Conservation (phyloP, 2,797 vertebrate species). For the Taeniopygia guttata region DNA sequence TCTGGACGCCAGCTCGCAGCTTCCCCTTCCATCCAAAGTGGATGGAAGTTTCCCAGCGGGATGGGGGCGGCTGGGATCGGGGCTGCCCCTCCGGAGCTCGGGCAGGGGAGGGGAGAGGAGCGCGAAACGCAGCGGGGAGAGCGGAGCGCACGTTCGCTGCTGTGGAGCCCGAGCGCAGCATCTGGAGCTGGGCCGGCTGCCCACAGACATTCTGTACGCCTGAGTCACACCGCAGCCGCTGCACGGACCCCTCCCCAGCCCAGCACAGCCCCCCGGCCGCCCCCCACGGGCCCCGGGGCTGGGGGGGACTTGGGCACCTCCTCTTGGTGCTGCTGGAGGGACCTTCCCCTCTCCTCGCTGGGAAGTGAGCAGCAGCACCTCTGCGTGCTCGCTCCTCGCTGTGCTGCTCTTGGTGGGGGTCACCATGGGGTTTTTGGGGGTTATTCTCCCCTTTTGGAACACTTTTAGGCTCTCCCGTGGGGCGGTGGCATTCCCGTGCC, state of each 20-base stretch:
- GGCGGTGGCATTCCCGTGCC: neutral
- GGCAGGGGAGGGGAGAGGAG: neutral
- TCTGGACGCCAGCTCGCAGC: neutral
- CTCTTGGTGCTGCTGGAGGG: neutral
- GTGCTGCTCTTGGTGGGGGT: neutral
- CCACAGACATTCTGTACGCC: slow-evolving; percentile 62
- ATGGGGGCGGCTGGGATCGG: neutral
- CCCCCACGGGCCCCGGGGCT: rapidly evolving
- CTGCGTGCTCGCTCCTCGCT: rapidly evolving
- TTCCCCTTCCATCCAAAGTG: neutral
- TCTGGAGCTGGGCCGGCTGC: slow-evolving; percentile 65
- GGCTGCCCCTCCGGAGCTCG: neutral
- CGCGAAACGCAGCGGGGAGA: neutral
- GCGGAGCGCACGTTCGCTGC: neutral
- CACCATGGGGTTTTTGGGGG: rapidly evolving
- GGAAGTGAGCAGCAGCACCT: neutral
- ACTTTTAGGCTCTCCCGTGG: neutral
- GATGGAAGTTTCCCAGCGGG: neutral
- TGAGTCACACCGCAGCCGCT: slow-evolving; percentile 45
- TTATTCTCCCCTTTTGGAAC: neutral
- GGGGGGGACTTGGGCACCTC: rapidly evolving
- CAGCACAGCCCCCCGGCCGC: neutral
- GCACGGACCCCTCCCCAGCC: neutral
- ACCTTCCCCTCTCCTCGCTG: rapidly evolving
- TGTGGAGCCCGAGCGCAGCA: neutral